These are phyloP conservation scores for Taxidea taxus DNA, from an alignment of 2,113 vertebrate genomes.

Conservation along the genomic window DNA sequence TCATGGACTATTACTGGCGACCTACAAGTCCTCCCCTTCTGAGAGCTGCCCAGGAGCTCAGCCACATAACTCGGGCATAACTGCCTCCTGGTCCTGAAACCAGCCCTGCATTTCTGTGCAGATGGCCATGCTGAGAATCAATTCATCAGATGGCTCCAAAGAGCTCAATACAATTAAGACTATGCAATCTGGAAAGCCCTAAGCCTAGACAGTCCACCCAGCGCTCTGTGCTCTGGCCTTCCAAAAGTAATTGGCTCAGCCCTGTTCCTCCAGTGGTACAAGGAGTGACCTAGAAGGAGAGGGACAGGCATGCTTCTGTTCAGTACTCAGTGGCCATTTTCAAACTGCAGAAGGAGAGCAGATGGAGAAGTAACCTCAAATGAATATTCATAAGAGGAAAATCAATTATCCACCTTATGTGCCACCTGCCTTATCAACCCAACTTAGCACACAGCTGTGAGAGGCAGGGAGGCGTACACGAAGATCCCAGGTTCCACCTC, in stretches of 20 bases:
- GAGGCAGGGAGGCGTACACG: neutral
- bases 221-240: constrained; percentile 39
- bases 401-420: constrained; percentile 62
- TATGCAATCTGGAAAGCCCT: constrained; percentile 60
- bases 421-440: constrained; percentile 58
- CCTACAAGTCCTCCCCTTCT: neutral
- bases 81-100: neutral
- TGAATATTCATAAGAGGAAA: constrained; percentile 64
- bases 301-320: neutral
- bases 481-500: neutral
- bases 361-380: constrained; percentile 46
- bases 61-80: neutral
- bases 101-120: constrained; percentile 59
- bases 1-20: neutral
- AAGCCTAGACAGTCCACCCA: constrained; percentile 34
- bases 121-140: constrained; percentile 63
- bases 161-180: constrained; percentile 67
- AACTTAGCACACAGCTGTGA: constrained; percentile 26
- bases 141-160: constrained; percentile 60
- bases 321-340: neutral
- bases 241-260: constrained; percentile 37
- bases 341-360: constrained; percentile 41
- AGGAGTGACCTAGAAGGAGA: constrained; percentile 10
- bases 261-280: neutral
- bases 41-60: constrained; percentile 1